These are phyloP conservation scores for Tethya wilhelma DNA, from an alignment of 37 sponge, comb jelly and placozoan genomes.

Conservation along the genomic window DNA sequence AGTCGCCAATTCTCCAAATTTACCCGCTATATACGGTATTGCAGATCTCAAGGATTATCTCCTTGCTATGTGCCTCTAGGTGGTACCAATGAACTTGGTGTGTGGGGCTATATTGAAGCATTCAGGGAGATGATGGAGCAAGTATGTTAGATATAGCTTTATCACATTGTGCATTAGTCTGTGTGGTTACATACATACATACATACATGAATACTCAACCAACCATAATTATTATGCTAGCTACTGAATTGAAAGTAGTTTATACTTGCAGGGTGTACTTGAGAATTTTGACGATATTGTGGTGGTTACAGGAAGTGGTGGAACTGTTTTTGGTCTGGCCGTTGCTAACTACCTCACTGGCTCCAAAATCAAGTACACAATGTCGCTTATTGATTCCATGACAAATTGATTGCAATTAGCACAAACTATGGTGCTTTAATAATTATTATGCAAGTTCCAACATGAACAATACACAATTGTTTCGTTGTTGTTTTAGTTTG, in stretches of 20 bases:
- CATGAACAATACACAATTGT: too few relatives aligned
- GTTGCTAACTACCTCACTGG: slow-evolving; percentile 82
- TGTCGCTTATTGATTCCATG: too few relatives aligned
- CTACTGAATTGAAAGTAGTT: too few relatives aligned
- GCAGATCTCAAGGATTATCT: slow-evolving; percentile 47
- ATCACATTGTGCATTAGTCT: background rate
- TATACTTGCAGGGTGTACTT: slow-evolving; percentile 34
- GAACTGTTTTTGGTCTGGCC: slow-evolving; percentile 70
- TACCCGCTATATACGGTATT: too few relatives aligned
- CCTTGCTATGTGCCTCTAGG: slow-evolving; percentile 83
- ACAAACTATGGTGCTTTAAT: too few relatives aligned
- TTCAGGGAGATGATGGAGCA: slow-evolving; percentile 81
- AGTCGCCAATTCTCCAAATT: too few relatives aligned
- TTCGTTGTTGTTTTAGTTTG: too few relatives aligned
- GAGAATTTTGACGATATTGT: slow-evolving; percentile 87
- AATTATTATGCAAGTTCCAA: too few relatives aligned
- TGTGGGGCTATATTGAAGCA: slow-evolving; percentile 89
- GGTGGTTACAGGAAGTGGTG: slow-evolving; percentile 73
- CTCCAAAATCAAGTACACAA: slow-evolving; percentile 66
- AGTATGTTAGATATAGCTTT: slow-evolving; percentile 9
- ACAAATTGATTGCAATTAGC: too few relatives aligned
- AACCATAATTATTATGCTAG: too few relatives aligned
- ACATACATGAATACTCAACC: too few relatives aligned
- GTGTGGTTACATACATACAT: too few relatives aligned
- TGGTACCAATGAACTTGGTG: slow-evolving; percentile 70